phyloP scores from a whole-genome alignment of 1,140 invertebrate genomes.

The Papilio dardanus region DNA sequence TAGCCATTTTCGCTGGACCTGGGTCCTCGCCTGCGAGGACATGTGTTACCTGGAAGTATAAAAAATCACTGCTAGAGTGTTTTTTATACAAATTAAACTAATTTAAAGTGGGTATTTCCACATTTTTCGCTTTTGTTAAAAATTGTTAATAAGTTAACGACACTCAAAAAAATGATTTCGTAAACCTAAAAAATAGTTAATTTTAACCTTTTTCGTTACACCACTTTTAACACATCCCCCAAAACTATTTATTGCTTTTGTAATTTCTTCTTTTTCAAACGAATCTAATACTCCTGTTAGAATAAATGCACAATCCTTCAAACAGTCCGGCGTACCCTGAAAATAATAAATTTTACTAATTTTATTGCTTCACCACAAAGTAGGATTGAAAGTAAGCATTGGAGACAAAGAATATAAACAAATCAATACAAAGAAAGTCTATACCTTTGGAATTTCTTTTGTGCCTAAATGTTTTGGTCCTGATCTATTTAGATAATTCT shows the following conservation, averaged over 20 bases:
- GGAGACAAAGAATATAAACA: background rate
- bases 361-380: background rate
- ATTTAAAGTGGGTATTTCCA: too few relatives aligned
- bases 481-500: slow-evolving; percentile 88
- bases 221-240: slow-evolving; percentile 89
- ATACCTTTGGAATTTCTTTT: slow-evolving; percentile 91
- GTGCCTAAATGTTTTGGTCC: slow-evolving; percentile 90
- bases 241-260: slow-evolving; percentile 89
- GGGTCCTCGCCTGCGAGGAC: slow-evolving; percentile 92
- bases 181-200: background rate
- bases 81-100: too few relatives aligned
- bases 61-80: too few relatives aligned
- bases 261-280: slow-evolving; percentile 91
- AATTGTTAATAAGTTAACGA: too few relatives aligned
- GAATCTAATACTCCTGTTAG: slow-evolving; percentile 95
- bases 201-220: slow-evolving; percentile 87
- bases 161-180: too few relatives aligned
- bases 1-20: slow-evolving; percentile 91
- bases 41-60: slow-evolving; percentile 89
- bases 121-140: background rate
- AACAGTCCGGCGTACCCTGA: slow-evolving; percentile 88
- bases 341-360: slow-evolving; percentile 42
- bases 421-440: background rate
- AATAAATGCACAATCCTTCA: slow-evolving; percentile 91
- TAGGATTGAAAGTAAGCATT: too few relatives aligned